These are phyloP conservation scores for Heliopora coerulea DNA, from an alignment of 92 coral and sea anemone species.

Conservation along the genomic window DNA sequence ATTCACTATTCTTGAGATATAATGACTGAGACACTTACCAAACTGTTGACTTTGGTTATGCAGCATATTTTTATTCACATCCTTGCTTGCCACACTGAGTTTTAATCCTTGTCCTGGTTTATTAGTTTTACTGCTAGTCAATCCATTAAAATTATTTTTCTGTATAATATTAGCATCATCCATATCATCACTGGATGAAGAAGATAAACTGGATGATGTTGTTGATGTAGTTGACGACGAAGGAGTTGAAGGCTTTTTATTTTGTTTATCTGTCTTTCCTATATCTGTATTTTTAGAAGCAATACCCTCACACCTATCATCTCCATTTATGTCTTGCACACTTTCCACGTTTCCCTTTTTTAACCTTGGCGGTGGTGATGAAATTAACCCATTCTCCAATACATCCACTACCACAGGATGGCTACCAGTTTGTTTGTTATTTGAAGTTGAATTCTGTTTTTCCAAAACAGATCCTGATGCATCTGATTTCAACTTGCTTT, in stretches of 20 bases:
- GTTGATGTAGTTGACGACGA: neutral
- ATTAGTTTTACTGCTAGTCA: neutral
- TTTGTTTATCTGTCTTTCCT: neutral
- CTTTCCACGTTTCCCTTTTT: neutral
- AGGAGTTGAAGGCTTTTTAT: neutral
- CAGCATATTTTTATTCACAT: neutral
- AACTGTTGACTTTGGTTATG: neutral
- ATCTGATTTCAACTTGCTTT: neutral
- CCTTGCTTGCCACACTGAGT: neutral
- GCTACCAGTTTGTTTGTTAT: neutral
- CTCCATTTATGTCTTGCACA: neutral
- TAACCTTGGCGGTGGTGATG: neutral
- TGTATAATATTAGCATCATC: neutral
- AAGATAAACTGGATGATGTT: neutral
- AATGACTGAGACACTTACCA: too few species aligned
- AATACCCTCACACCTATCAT: neutral
- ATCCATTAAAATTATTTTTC: neutral
- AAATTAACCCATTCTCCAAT: neutral
- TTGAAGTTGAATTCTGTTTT: neutral
- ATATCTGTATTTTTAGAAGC: neutral
- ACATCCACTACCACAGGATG: neutral
- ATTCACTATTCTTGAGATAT: too few species aligned
- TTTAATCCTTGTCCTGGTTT: neutral
- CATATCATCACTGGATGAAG: conserved; percentile 9
- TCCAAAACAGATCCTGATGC: neutral